Base-by-base conservation (phyloP, 2,888 invertebrate genomes). In the Ichneumoninae sp. region DNA sequence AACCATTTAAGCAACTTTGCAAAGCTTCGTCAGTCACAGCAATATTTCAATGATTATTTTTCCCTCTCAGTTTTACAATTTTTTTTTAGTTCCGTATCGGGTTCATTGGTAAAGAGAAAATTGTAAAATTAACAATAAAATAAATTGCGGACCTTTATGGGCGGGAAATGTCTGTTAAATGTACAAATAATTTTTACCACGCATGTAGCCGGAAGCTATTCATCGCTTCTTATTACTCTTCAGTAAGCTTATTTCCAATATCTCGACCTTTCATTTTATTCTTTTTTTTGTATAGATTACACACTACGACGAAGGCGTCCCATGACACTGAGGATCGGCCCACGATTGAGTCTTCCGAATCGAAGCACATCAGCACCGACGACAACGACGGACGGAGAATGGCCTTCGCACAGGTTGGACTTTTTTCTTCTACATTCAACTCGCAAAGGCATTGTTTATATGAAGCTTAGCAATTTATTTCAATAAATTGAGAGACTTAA, bases 281-380 rank as follows among this genome's bases (percentile, higher is more conserved):
- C 68, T 63, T 26, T 50, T 74, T 77, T 79, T 83, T 82, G 92
- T 92, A 19, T 89, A 95, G 95, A 95, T 89, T 94, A 94, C 88
- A 93, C 94, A 50, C 87, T 94, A 57, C 93, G 95, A 68, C 92
- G 94, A 68, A 92, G 95, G 74, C 94, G 95, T 69, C 95, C 95
- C 69, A 94, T 95, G 89, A 95, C 95, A 40, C 88, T 95, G 86
- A 92, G 93, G 74, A 95, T 95, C 83, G 94, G 95, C 89, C 95
- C 95, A 6, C 93, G 95, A 60, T 89, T 95, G 86, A 94, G 94
- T 88, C 91, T 95, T 57, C 95, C 95, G 1, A 94, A 94, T 85
- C 92, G 94, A 88, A 95, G 95, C 92, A 93, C 95, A 83, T 93
- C 95, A 79, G 93, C 94, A 1, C 94, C 94, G 8, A 93, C 92